A percentile compares a stretch with the other conserved stretches of the same genome.
Evolutionary conservation across 1,140 invertebrate species (phyloP).

Genomic region (Trichogramma pretiosum): DNA sequence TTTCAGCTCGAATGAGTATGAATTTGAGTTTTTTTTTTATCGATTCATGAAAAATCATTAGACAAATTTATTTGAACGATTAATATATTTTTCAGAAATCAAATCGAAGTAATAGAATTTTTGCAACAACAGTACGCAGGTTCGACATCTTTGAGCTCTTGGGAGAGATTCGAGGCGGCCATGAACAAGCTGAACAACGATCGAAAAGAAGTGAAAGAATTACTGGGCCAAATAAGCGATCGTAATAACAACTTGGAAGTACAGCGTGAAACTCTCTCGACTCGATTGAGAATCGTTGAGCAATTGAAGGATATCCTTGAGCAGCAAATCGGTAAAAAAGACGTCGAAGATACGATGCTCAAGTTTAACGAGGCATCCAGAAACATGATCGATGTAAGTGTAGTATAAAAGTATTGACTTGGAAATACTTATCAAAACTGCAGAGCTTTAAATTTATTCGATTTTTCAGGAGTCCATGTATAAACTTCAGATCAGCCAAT

Average conservation of each 20-base stretch:
- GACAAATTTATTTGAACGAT: not conserved
- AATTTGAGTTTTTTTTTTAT: not conserved
- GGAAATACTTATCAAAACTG: not conserved
- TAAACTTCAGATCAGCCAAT: slow-evolving; percentile 27
- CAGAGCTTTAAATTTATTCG: too few species aligned
- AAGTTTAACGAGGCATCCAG: slow-evolving; percentile 32
- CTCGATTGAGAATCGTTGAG: slow-evolving; percentile 33
- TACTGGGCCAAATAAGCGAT: slow-evolving; percentile 27
- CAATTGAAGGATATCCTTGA: slow-evolving; percentile 35
- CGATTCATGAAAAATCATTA: not conserved
- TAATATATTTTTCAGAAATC: slow-evolving; percentile 21
- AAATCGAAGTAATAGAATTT: slow-evolving; percentile 29
- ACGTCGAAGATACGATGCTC: slow-evolving; percentile 28
- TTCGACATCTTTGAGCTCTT: slow-evolving; percentile 29
- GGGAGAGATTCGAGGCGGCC: slow-evolving; percentile 26
- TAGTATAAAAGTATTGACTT: not conserved
- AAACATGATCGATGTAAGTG: slow-evolving; percentile 28
- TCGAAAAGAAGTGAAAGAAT: slow-evolving; percentile 29
- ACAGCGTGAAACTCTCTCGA: slow-evolving; percentile 28
- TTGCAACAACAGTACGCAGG: slow-evolving; percentile 34
- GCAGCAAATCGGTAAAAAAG: slow-evolving; percentile 30
- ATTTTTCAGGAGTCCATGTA: slow-evolving; percentile 30
- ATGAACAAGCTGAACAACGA: slow-evolving; percentile 24
- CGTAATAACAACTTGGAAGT: slow-evolving; percentile 21
- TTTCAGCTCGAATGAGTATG: not conserved